Evolutionary conservation across 2,888 invertebrate species (phyloP), one percentile per base, ranked within the genome.

Genomic region (Andrena camellia): DNA sequence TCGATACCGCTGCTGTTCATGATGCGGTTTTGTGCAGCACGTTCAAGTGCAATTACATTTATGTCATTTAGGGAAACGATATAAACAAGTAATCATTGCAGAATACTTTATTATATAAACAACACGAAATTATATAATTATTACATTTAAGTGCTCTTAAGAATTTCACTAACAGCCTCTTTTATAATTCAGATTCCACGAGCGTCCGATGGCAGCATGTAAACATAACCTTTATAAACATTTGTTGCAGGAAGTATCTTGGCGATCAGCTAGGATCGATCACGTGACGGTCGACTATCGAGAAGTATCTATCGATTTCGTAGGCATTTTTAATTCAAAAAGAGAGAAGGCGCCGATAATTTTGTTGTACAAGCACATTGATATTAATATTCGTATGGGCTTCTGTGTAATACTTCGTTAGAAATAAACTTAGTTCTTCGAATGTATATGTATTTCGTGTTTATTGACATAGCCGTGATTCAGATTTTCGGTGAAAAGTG

Each of bases 1-100:
- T 86, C 72, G 1, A 86, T 59, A 2, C 2, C 13, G 10, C 54
- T 69, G 0, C 23, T 29, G 42, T n/a, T 73, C 68, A 75, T 82
- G 13, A 7, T 81, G 66, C 0, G 17, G 13, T 23, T 54, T 54
- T 13, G 6, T 33, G 26, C 8, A 26, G 10, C 20, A 7, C 4
- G 1, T 76, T 50, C 23, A 8, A 35, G 33, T 68, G 17, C 60
- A 63, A 8, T 57, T 59, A 17, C 8, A 10, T 6, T 50, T 29
- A 64, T 5, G 13, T 57, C 8, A 17, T 57, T 29, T 48, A 13
- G 2, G 10, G 48, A 1, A 59, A 76, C 35, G 29, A 17, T 48
- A 7, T 29, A 35, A 13, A 72, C 23, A 75, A 42, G 20, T 35
- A 62, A 68, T 33, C 42, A 68, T 63, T 33, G 7, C 62, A 31